phyloP scores from a whole-genome alignment of 2,797 vertebrate genomes.

The Argentina silus region DNA sequence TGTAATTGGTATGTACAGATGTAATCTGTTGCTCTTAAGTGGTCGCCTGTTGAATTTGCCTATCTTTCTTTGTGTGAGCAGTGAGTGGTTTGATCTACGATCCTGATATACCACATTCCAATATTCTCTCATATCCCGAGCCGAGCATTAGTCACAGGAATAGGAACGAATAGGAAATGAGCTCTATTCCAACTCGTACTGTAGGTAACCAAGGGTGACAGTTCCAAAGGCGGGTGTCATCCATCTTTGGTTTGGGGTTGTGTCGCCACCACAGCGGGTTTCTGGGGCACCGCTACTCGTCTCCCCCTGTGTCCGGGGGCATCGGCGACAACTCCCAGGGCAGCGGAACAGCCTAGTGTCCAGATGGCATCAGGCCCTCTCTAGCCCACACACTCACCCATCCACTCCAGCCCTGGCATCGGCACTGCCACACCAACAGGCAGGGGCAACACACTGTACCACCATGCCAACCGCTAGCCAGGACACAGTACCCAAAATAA shows the following conservation, averaged over 20 bases:
- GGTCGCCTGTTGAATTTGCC: slow-evolving; percentile 63
- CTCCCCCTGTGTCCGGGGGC: slow-evolving; percentile 62
- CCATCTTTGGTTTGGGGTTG: slow-evolving; percentile 61
- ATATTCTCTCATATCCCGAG: slow-evolving; percentile 60
- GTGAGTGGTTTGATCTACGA: slow-evolving; percentile 60
- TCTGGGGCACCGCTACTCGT: slow-evolving; percentile 51
- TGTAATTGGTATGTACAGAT: slow-evolving; percentile 73
- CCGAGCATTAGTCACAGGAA: slow-evolving; percentile 54
- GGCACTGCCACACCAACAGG: slow-evolving; percentile 36
- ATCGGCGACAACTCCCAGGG: slow-evolving; percentile 58
- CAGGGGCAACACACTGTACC: slow-evolving; percentile 44
- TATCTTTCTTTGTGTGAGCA: slow-evolving; percentile 44
- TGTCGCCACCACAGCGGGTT: slow-evolving; percentile 68
- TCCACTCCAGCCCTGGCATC: slow-evolving; percentile 69
- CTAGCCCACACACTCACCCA: slow-evolving; percentile 67
- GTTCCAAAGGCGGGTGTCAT: slow-evolving; percentile 54
- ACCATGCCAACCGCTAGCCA: slow-evolving; percentile 69
- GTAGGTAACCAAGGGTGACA: slow-evolving; percentile 60
- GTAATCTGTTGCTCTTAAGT: slow-evolving; percentile 67
- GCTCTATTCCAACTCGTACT: slow-evolving; percentile 30
- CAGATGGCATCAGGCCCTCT: slow-evolving; percentile 79
- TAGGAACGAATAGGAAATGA: slow-evolving; percentile 58
- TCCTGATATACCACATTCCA: slow-evolving; percentile 73
- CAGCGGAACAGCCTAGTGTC: slow-evolving; percentile 60
- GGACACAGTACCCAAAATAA: slow-evolving; percentile 62